Percentiles rank a stretch among this genome's conserved stretches.
phyloP scores from a whole-genome alignment of 2,113 vertebrate species.

The Trochalopteron elliotii region DNA sequence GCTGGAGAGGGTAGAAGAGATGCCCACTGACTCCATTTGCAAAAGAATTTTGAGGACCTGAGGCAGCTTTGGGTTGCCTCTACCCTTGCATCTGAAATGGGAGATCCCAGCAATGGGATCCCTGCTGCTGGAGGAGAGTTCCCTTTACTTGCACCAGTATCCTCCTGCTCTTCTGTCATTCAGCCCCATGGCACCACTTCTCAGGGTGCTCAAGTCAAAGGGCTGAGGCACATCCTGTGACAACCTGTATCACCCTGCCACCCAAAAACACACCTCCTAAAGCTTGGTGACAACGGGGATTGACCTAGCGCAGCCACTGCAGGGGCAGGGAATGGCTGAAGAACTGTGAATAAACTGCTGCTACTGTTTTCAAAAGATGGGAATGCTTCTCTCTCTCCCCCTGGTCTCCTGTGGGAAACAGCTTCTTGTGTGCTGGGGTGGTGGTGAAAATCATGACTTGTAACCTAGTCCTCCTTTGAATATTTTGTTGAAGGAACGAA shows the following conservation, averaged over 20 bases:
- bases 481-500: not conserved
- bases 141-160: not conserved
- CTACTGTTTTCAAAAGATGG: not conserved
- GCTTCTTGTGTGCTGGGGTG: not conserved
- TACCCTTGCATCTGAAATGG: not conserved
- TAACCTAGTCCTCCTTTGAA: not conserved
- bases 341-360: constrained; percentile 31
- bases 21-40: not conserved
- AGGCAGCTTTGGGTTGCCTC: not conserved
- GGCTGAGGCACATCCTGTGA: not conserved
- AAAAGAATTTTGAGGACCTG: not conserved
- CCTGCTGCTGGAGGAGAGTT: not conserved
- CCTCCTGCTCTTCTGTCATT: not conserved
- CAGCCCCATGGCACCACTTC: not conserved
- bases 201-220: not conserved
- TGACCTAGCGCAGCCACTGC: not conserved
- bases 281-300: not conserved
- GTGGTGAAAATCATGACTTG: not conserved
- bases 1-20: not conserved
- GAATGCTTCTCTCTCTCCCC: not conserved
- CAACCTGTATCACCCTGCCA: not conserved
- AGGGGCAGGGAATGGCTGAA: not conserved
- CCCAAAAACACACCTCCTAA: not conserved
- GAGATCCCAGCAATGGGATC: not conserved
- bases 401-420: not conserved